phyloP scores from a whole-genome alignment of 2,888 invertebrate genomes.

The Odontocolon sp. region DNA sequence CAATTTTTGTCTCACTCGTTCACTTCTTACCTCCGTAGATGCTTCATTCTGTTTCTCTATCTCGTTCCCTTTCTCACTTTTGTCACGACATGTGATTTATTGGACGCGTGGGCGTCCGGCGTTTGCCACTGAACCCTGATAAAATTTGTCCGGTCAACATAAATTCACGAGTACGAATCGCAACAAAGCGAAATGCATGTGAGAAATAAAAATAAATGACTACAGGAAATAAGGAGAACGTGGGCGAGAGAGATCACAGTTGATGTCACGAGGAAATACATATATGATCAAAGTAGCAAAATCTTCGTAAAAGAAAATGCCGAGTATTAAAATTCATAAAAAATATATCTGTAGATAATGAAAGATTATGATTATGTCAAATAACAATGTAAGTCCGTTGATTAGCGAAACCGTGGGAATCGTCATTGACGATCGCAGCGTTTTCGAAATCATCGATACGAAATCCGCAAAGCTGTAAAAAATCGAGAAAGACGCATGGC shows the following conservation, averaged over 20 bases:
- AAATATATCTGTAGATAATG: too few species aligned
- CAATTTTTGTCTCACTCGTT: conserved; percentile 6
- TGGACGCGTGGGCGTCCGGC: conserved; percentile 76
- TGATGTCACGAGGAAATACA: too few species aligned
- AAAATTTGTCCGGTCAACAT: conserved; percentile 80
- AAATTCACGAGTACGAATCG: conserved; percentile 76
- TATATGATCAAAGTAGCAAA: too few species aligned
- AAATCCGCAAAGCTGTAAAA: conserved; percentile 4
- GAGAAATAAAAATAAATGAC: conserved; percentile 13
- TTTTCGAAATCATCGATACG: neutral
- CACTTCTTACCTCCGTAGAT: conserved; percentile 9
- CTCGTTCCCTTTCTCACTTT: neutral
- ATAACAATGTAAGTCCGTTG: neutral
- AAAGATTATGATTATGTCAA: too few species aligned
- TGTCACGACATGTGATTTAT: conserved; percentile 75
- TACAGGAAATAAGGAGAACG: conserved; percentile 11
- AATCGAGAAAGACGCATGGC: too few species aligned
- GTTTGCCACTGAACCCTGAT: conserved; percentile 80
- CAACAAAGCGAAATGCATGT: conserved; percentile 63
- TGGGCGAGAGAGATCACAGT: too few species aligned
- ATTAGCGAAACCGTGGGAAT: conserved; percentile 61
- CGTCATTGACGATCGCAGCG: conserved; percentile 49
- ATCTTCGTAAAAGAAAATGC: too few species aligned
- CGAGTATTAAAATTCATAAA: too few species aligned
- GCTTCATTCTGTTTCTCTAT: conserved; percentile 6